A percentile compares a stretch with the other conserved stretches of the same genome.
Evolutionary conservation across 2,113 vertebrate species (phyloP).

Genomic region (Cyprinus carpio): DNA sequence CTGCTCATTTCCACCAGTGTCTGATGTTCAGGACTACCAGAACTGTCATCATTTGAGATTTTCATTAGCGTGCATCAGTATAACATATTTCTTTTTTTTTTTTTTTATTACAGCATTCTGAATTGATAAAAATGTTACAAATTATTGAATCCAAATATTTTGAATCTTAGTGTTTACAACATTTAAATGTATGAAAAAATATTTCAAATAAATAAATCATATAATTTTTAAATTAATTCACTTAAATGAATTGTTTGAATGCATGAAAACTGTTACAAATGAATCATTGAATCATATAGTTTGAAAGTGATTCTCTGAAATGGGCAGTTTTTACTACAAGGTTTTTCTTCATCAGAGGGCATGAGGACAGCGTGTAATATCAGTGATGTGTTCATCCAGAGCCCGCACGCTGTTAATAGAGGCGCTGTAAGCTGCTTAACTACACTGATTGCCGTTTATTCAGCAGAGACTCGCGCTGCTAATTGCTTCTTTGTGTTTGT

Average conservation of each 20-base stretch:
- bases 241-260: not conserved
- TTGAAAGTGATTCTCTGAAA: not conserved
- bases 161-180: too few species aligned
- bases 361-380: not conserved
- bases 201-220: not conserved
- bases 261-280: not conserved
- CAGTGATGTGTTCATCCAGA: not conserved
- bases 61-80: too few species aligned
- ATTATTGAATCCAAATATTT: too few species aligned
- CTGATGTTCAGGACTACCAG: too few species aligned
- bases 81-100: too few species aligned
- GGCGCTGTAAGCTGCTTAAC: not conserved
- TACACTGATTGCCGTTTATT: not conserved
- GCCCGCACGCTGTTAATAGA: not conserved
- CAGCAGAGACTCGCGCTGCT: not conserved
- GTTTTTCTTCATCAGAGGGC: not conserved
- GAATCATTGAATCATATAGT: not conserved
- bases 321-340: not conserved
- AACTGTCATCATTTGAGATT: too few species aligned
- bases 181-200: too few species aligned
- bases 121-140: too few species aligned
- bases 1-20: too few species aligned
- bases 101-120: too few species aligned
- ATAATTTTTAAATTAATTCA: not conserved
- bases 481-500: not conserved